Base-by-base conservation (phyloP, 2,797 vertebrate genomes). In the Oryzias sinensis region DNA sequence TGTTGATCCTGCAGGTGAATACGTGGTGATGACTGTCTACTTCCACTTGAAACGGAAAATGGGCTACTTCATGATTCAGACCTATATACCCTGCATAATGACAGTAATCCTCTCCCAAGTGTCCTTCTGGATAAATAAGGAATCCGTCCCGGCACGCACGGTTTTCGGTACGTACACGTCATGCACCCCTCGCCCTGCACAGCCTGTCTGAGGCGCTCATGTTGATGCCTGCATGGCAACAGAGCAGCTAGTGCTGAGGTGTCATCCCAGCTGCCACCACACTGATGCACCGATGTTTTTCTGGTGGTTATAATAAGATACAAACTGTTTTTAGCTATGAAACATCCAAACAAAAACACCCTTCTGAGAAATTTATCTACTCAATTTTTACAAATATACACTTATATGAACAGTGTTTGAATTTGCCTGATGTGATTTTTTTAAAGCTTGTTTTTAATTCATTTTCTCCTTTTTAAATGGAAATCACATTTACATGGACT, bases 71-170 rank as follows among this genome's bases (percentile, higher is more conserved):
- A 96, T 99, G 95, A 98, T 98, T 84, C 97, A 99, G 89, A 99
- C 97, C 0, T 99, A 99, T 77, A 98, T 99, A 79, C 97, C 97
- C 25, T 99, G 97, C 89, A 99, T 99, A 83, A 98, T 99, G 97
- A 99, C 97, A 61, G 97, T 99, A 79, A 97, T 99, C 89, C 96
- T 99, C 80, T 99, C 97, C 81, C 97, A 99, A 93, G 97, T 99
- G 91, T 99, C 97, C 54, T 99, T 99, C 94, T 99, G 97, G 97
- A 99, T 99, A 91, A 98, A 99, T 88, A 99, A 99, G 80, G 97
- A 99, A 79, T 99, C 97, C 0, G 97, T 99, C 79, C 97, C 97
- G 41, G 96, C 97, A 48, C 93, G 97, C 87, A 98, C 96, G 29
- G 97, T 99, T 57, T 99, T 99, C 80, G 97, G 97, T 99, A 94